Conservation (phyloP, 2,113 vertebrate genomes). For the Cephalopterus ornatus region DNA sequence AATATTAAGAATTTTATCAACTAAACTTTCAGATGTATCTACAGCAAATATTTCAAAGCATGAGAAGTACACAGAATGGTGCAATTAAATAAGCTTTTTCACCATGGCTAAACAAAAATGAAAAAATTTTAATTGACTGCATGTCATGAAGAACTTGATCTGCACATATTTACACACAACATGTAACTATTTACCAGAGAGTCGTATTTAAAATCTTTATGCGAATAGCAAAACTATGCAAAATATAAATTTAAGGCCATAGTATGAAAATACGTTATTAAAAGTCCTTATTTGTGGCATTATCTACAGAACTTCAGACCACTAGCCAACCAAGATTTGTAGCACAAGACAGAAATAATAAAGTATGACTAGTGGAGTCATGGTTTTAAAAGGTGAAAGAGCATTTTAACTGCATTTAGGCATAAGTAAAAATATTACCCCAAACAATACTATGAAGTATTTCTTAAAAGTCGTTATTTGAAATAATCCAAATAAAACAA, state of each 20-base stretch:
- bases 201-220: not conserved
- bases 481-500: not conserved
- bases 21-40: not conserved
- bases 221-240: not conserved
- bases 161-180: not conserved
- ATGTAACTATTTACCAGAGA: not conserved
- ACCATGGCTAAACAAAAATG: not conserved
- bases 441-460: not conserved
- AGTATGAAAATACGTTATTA: not conserved
- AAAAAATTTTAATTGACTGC: not conserved
- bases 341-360: not conserved
- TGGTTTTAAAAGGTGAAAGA: not conserved
- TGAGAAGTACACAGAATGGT: not conserved
- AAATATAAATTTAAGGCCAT: not conserved
- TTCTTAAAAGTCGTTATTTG: not conserved
- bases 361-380: not conserved
- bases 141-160: not conserved
- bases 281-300: not conserved
- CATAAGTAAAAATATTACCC: not conserved
- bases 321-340: not conserved
- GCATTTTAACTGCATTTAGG: not conserved
- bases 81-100: not conserved
- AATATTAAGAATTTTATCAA: not conserved
- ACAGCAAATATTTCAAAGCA: not conserved
- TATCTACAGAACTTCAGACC: not conserved